Evolutionary conservation across 2,888 invertebrate species (phyloP).

Genomic region (Dione juno): DNA sequence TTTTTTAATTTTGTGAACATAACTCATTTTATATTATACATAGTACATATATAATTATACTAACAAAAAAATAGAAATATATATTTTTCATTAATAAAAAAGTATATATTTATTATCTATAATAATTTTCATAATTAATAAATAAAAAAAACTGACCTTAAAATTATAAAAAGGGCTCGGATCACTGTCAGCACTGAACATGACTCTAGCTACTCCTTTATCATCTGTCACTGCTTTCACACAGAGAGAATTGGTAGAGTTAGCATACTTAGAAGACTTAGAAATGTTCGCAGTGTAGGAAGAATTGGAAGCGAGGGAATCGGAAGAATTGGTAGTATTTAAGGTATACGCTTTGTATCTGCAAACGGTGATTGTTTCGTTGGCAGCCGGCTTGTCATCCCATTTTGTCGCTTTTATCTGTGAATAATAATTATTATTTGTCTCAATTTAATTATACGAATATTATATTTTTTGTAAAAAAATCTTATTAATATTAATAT

Average conservation of each 20-base stretch:
- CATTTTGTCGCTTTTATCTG: constrained; percentile 76
- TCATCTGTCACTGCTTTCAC: constrained; percentile 60
- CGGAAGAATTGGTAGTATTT: neutral
- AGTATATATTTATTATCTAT: too few relatives aligned
- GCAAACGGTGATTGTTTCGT: constrained; percentile 64
- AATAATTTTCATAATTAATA: too few relatives aligned
- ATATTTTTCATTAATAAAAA: too few relatives aligned
- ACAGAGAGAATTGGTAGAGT: constrained; percentile 49
- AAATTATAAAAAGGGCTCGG: constrained; percentile 61
- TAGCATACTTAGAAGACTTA: constrained; percentile 11
- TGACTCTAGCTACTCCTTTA: constrained; percentile 61
- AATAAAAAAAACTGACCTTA: constrained; percentile 59
- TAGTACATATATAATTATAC: too few relatives aligned
- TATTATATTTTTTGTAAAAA: too few relatives aligned
- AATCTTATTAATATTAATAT: too few relatives aligned
- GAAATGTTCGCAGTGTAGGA: constrained; percentile 15
- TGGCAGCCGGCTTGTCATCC: constrained; percentile 70
- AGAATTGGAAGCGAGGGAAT: constrained; percentile 8
- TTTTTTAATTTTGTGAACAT: too few relatives aligned
- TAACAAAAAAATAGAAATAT: too few relatives aligned
- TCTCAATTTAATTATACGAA: too few relatives aligned
- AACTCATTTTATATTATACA: too few relatives aligned
- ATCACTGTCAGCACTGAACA: constrained; percentile 63
- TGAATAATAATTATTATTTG: too few relatives aligned
- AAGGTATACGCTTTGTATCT: constrained; percentile 52